Evolutionary conservation across 2,888 invertebrate species (phyloP), one percentile per base, ranked within the genome.

Genomic region (Dryomyza anilis): DNA sequence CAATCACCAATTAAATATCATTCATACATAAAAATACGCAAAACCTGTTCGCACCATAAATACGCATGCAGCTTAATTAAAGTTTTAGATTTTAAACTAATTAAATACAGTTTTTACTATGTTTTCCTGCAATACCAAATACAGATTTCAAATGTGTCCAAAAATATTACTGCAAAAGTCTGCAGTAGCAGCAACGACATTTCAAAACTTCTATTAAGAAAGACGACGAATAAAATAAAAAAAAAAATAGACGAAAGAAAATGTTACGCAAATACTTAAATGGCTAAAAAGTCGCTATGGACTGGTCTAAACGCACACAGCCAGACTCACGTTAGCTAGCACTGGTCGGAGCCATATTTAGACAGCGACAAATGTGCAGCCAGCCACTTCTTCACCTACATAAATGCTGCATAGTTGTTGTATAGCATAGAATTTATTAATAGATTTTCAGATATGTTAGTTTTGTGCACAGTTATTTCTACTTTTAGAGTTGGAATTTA

Each of bases 261-360:
- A 16, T 33, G 55, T 55, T 23, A 55, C 55, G 55, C 55, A 55
- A 55, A 55, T 39, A 33, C 55, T 21, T 6, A 55, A 55, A 55
- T 33, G 55, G 55, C 19, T 23, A 33, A 23, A 36, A 55, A 14
- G 25, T n/a, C n/a, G 29, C 27, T n/a, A n/a, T n/a, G 27, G n/a
- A 52, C 50, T 25, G 25, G 50, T 52, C 27, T 52, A 21, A 25
- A 12, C 12, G 6, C 8, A 50, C 50, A 50, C 50, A 50, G 23
- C n/a, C 16, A 30, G n/a, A 36, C 36, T 50, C 12, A 27, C 12
- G 50, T 25, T 23, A 21, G 50, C 25, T 50, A 21, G 25, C n/a
- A 36, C 21, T 27, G 55, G 19, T 21, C 16, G 19, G 55, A n/a
- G 8, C 55, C 55, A 36, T 55, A 39, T 55, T 55, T 21, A 55